A percentile compares a stretch with the other conserved stretches of the same genome.
phyloP scores from a whole-genome alignment of 2,888 invertebrate species.

The Morinoia aosen region DNA sequence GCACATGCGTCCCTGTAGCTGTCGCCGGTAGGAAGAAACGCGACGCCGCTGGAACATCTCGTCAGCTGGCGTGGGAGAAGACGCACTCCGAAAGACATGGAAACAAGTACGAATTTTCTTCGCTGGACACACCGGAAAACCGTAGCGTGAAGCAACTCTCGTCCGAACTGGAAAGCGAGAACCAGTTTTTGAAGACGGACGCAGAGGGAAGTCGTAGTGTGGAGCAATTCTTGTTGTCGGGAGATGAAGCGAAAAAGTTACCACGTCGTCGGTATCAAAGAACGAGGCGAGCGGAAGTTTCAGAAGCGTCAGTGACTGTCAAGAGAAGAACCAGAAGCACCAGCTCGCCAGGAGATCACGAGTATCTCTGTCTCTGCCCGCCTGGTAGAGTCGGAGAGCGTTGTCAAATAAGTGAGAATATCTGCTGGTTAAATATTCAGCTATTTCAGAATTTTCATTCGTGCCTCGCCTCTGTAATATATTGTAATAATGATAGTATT shows the following conservation, averaged over 20 bases:
- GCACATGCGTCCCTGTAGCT: constrained; percentile 21
- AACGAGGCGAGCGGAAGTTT: neutral
- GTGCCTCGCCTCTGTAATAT: too few relatives aligned
- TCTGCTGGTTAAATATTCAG: neutral
- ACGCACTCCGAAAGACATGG: neutral
- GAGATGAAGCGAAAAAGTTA: neutral
- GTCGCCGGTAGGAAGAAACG: neutral
- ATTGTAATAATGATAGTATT: too few relatives aligned
- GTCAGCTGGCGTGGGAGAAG: neutral
- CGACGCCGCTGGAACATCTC: neutral
- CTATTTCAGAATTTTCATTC: too few relatives aligned
- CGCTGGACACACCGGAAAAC: too few relatives aligned
- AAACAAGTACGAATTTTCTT: neutral
- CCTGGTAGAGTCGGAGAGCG: constrained; percentile 45
- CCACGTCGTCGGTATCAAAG: neutral
- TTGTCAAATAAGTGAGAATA: constrained; percentile 30
- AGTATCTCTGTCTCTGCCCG: constrained; percentile 60
- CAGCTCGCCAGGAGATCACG: neutral
- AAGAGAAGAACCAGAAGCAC: neutral
- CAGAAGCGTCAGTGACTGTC: neutral
- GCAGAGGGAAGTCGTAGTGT: neutral
- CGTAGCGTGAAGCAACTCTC: too few relatives aligned
- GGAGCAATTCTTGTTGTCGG: neutral
- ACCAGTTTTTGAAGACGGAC: neutral
- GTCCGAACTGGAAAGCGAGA: neutral